Evolutionary conservation across 2,113 vertebrate genomes (phyloP).

Genomic region (Dicaeum eximium): DNA sequence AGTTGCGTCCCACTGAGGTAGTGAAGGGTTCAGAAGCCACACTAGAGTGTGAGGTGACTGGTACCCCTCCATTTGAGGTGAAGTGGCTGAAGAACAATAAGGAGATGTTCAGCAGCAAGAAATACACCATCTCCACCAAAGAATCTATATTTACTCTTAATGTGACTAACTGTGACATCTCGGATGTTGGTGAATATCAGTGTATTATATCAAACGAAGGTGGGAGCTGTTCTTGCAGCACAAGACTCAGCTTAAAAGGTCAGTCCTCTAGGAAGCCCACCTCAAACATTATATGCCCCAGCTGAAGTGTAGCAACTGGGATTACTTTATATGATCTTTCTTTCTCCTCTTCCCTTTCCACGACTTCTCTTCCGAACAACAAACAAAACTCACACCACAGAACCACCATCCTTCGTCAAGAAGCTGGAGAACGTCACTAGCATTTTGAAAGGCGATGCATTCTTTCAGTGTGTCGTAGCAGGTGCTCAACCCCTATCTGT

Average conservation of each 20-base stretch:
- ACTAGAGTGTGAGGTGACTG: constrained; percentile 84
- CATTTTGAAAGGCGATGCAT: constrained; percentile 82
- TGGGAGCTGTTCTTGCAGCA: constrained; percentile 86
- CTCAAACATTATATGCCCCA: background rate
- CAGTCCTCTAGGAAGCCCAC: constrained; percentile 50
- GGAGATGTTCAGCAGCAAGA: constrained; percentile 89
- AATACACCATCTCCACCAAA: constrained; percentile 80
- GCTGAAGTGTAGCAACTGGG: background rate
- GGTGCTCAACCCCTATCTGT: constrained; percentile 87
- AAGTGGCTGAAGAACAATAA: constrained; percentile 92
- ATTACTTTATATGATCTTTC: constrained; percentile 19
- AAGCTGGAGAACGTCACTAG: constrained; percentile 84
- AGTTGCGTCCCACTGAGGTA: constrained; percentile 78
- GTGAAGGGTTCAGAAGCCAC: constrained; percentile 82
- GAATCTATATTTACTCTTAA: constrained; percentile 80
- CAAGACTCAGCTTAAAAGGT: constrained; percentile 92
- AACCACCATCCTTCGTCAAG: constrained; percentile 87
- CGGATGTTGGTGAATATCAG: constrained; percentile 93
- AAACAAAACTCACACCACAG: constrained; percentile 66
- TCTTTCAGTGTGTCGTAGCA: constrained; percentile 80
- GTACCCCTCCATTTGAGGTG: constrained; percentile 89
- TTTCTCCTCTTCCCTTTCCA: constrained; percentile 31
- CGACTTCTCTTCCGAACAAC: background rate
- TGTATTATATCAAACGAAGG: constrained; percentile 89
- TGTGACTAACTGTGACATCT: constrained; percentile 84